These are phyloP conservation scores for Drosophila mercatorum DNA, from an alignment of 2,888 invertebrate genomes.

Conservation along the genomic window DNA sequence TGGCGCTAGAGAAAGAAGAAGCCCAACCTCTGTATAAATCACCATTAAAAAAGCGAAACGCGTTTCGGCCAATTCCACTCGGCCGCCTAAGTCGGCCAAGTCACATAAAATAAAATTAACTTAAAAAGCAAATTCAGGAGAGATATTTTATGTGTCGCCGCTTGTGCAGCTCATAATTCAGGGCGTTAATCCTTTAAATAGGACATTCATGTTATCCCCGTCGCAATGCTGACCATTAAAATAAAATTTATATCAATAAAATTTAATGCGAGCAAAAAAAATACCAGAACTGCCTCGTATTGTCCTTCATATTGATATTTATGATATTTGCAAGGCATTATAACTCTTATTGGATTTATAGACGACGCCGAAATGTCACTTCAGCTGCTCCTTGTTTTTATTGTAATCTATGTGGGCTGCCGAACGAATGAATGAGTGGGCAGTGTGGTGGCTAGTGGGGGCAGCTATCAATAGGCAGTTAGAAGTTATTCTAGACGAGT, in stretches of 20 bases:
- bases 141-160: constrained; percentile 73
- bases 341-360: constrained; percentile 77
- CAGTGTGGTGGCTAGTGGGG: not conserved
- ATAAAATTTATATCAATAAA: constrained; percentile 81
- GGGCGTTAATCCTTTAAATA: constrained; percentile 84
- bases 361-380: constrained; percentile 38
- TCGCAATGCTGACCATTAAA: constrained; percentile 73
- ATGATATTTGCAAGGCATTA: constrained; percentile 77
- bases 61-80: constrained; percentile 42
- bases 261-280: constrained; percentile 60
- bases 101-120: constrained; percentile 85
- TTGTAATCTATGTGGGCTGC: constrained; percentile 29
- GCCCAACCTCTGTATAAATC: constrained; percentile 60
- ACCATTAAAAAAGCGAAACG: constrained; percentile 75
- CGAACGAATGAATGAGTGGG: not conserved
- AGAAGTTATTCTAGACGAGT: not conserved
- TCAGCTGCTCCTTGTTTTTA: constrained; percentile 14
- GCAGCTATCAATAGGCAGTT: not conserved
- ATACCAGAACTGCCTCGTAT: constrained; percentile 19
- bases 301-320: constrained; percentile 77
- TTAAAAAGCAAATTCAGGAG: constrained; percentile 82
- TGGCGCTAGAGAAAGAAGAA: not conserved
- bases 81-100: not conserved
- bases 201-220: constrained; percentile 83
- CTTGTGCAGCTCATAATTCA: constrained; percentile 76